Conservation (phyloP, 1,140 invertebrate species). For the Drosophila micromelanica region DNA sequence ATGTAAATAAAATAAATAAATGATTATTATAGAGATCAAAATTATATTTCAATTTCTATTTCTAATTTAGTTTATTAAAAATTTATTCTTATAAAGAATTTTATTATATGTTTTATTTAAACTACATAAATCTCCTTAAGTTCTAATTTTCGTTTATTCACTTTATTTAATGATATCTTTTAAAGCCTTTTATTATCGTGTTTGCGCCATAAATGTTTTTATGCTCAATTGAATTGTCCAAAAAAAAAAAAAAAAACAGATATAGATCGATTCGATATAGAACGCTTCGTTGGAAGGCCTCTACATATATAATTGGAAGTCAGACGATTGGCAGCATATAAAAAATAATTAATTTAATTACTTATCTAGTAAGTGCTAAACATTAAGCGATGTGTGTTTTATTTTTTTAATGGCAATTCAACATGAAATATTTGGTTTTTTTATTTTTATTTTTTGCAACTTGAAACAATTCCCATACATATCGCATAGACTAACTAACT, state of each 20-base stretch:
- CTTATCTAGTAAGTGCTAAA: constrained; percentile 61
- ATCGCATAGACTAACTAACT: constrained; percentile 3
- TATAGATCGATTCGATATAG: constrained; percentile 47
- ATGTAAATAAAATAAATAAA: no score
- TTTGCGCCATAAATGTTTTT: constrained; percentile 24
- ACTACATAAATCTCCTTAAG: no score
- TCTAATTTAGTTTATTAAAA: no score
- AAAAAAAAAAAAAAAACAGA: constrained; percentile 53
- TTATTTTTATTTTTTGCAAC: constrained; percentile 5
- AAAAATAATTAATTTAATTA: constrained; percentile 79
- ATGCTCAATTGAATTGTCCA: constrained; percentile 41
- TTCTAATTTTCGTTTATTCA: background rate
- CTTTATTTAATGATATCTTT: constrained; percentile 8
- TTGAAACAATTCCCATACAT: constrained; percentile 31
- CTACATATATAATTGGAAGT: constrained; percentile 48
- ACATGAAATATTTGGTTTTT: constrained; percentile 51
- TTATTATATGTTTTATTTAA: no score
- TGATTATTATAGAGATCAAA: no score
- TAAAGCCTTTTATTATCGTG: background rate
- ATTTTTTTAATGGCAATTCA: constrained; percentile 55
- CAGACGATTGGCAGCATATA: constrained; percentile 51
- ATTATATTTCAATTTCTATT: no score
- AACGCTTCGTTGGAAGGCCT: constrained; percentile 52
- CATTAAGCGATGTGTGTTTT: constrained; percentile 39
- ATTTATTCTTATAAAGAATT: no score